Percentiles rank a stretch among this genome's conserved stretches.
Conservation (phyloP, 2,888 invertebrate species). For the Ormyrus thymus region DNA sequence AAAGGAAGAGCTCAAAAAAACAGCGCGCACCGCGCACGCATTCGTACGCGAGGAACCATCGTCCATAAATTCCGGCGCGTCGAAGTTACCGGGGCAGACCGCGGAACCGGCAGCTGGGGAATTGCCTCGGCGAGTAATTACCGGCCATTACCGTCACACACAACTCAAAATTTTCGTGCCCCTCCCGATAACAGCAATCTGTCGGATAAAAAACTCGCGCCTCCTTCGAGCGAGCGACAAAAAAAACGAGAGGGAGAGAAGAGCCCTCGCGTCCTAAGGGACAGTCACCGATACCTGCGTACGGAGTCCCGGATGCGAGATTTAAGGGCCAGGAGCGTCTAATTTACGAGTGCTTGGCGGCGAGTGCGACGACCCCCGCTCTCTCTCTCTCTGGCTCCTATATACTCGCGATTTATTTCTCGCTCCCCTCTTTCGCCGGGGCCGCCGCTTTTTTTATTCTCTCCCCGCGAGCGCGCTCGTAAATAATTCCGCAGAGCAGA, state of each 20-base stretch:
- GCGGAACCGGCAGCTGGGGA: neutral
- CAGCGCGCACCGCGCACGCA: neutral
- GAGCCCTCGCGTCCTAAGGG: neutral
- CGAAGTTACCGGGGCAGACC: neutral
- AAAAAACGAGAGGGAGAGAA: neutral
- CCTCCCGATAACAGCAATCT: constrained; percentile 13
- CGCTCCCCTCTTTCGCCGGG: constrained; percentile 22
- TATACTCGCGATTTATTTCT: constrained; percentile 51
- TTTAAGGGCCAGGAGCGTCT: constrained; percentile 57
- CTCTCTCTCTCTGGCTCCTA: constrained; percentile 41
- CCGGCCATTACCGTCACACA: constrained; percentile 26
- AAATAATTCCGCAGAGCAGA: constrained; percentile 46
- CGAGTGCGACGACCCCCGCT: constrained; percentile 20
- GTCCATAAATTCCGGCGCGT: constrained; percentile 11
- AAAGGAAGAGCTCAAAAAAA: neutral
- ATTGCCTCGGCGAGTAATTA: constrained; percentile 26
- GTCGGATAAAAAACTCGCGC: neutral
- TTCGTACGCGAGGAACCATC: neutral
- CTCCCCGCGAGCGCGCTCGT: constrained; percentile 33
- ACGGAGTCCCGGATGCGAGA: constrained; percentile 49
- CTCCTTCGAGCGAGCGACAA: neutral
- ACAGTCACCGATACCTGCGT: constrained; percentile 9
- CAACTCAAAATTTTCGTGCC: constrained; percentile 39
- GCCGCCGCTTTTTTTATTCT: constrained; percentile 27
- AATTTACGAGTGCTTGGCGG: constrained; percentile 58